Evolutionary conservation across 2,113 vertebrate species (phyloP).

Genomic region (Chamaea fasciata): DNA sequence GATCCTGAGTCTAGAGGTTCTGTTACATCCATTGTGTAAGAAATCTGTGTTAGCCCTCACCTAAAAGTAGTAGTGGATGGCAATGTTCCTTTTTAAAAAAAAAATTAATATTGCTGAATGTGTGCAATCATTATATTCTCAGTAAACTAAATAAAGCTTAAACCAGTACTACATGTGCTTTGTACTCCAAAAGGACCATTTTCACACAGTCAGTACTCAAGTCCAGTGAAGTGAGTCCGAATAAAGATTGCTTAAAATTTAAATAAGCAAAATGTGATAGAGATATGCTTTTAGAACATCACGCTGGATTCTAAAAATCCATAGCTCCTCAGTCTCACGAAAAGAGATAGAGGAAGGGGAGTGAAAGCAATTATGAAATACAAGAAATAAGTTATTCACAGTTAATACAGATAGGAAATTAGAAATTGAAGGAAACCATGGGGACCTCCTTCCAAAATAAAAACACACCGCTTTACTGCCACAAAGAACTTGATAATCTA

Average conservation of each 20-base stretch:
- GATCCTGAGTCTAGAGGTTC: not conserved
- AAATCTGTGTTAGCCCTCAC: not conserved
- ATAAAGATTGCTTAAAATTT: not conserved
- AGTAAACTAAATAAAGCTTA: not conserved
- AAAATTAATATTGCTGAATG: not conserved
- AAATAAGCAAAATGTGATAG: not conserved
- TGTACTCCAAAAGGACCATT: not conserved
- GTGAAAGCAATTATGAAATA: not conserved
- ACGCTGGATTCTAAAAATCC: not conserved
- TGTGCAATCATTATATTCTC: not conserved
- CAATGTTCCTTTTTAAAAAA: not conserved
- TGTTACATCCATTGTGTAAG: not conserved
- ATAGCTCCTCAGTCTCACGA: not conserved
- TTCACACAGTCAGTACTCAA: not conserved
- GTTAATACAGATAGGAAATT: not conserved
- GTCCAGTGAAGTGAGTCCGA: not conserved
- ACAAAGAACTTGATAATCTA: not conserved
- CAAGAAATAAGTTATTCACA: not conserved
- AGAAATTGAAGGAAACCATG: not conserved
- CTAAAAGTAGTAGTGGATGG: not conserved
- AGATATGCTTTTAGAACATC: not conserved
- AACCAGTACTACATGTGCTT: not conserved
- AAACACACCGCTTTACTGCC: fast-evolving
- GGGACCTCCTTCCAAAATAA: not conserved
- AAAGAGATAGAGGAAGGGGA: not conserved